Evolutionary conservation across 2,797 vertebrate genomes (phyloP).

Genomic region (Monodelphis domestica): DNA sequence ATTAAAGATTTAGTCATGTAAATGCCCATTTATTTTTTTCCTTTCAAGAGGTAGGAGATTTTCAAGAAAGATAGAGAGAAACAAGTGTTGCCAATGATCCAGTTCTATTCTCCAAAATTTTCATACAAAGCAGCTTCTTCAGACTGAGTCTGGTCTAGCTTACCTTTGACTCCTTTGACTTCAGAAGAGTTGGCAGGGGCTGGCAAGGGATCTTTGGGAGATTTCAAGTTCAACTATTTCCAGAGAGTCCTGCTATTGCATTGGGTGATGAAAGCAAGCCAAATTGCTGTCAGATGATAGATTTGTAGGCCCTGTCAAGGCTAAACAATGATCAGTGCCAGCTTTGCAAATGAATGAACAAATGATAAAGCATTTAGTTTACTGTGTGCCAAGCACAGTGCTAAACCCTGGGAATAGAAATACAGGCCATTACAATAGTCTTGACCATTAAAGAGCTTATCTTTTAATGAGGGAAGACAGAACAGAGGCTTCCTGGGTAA

Average conservation of each 20-base stretch:
- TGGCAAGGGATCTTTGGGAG: background rate
- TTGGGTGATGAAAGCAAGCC: background rate
- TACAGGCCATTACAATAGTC: background rate
- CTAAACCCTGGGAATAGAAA: background rate
- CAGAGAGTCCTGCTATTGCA: background rate
- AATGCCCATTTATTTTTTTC: slow-evolving; percentile 34
- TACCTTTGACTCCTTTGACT: background rate
- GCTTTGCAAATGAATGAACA: slow-evolving; percentile 72
- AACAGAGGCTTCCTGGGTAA: slow-evolving; percentile 79
- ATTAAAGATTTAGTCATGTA: slow-evolving; percentile 23
- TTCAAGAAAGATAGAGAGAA: slow-evolving; percentile 85
- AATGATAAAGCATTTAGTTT: background rate
- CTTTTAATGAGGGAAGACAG: background rate
- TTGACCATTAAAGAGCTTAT: background rate
- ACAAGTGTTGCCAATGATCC: slow-evolving; percentile 88
- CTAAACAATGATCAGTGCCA: slow-evolving; percentile 76
- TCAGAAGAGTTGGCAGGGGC: background rate
- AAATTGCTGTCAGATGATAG: slow-evolving; percentile 80
- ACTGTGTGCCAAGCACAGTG: background rate
- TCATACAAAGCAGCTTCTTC: slow-evolving; percentile 86
- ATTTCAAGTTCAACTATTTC: background rate
- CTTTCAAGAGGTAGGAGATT: slow-evolving; percentile 88
- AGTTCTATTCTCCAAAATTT: slow-evolving; percentile 93
- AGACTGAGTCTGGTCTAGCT: slow-evolving; percentile 51
- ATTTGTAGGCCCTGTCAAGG: slow-evolving; percentile 91